phyloP scores from a whole-genome alignment of 2,797 vertebrate genomes.

The Delichon dasypus region DNA sequence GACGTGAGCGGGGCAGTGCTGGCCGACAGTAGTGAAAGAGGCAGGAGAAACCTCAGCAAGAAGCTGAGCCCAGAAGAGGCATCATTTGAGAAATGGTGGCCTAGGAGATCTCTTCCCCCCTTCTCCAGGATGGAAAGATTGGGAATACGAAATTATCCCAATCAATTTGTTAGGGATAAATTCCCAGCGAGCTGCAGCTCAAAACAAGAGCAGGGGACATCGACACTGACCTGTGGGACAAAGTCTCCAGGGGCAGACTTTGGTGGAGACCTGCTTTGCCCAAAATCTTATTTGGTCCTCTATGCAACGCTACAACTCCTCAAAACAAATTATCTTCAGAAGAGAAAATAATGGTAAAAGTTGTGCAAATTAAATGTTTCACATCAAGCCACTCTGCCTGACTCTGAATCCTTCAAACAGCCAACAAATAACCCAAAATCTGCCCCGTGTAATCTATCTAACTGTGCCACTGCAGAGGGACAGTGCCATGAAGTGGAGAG shows the following conservation, averaged over 20 bases:
- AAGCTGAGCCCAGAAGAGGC: background rate
- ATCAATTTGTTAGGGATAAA: background rate
- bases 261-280: background rate
- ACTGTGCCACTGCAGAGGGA: background rate
- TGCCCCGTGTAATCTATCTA: rapidly evolving
- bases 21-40: background rate
- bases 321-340: background rate
- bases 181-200: background rate
- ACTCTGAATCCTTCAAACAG: background rate
- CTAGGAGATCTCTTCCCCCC: background rate
- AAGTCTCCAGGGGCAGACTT: background rate
- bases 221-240: rapidly evolving
- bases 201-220: background rate
- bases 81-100: background rate
- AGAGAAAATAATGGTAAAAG: background rate
- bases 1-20: background rate
- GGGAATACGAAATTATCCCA: background rate
- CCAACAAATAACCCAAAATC: background rate
- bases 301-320: background rate
- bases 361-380: background rate
- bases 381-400: background rate
- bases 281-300: background rate
- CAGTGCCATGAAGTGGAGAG: background rate
- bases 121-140: background rate
- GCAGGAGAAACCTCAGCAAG: background rate